Conservation (phyloP, 2,888 invertebrate species). For the Scaeva pyrastri region DNA sequence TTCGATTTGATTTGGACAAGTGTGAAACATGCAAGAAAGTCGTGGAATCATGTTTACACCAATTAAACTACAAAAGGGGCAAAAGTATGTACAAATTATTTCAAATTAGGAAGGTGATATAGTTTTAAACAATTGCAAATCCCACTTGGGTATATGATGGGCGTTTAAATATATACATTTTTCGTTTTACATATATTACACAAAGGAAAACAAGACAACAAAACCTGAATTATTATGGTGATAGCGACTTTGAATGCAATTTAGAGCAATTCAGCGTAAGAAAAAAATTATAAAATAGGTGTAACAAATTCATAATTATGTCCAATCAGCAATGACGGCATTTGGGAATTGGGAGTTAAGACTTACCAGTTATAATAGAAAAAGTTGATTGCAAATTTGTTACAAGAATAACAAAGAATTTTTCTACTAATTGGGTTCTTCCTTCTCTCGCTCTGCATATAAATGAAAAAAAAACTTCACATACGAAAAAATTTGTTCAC, state of each 20-base stretch:
- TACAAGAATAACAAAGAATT: constrained; percentile 15
- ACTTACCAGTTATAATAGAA: constrained; percentile 5
- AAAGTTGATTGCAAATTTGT: not conserved
- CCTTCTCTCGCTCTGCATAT: constrained; percentile 14
- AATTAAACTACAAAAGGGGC: constrained; percentile 34
- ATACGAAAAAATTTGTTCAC: constrained; percentile 14
- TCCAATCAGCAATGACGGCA: constrained; percentile 15
- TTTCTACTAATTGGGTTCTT: constrained; percentile 46
- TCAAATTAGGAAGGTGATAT: constrained; percentile 17
- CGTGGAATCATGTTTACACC: constrained; percentile 46
- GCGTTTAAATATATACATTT: constrained; percentile 50
- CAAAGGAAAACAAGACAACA: constrained; percentile 62
- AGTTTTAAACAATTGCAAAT: constrained; percentile 29
- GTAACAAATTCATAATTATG: constrained; percentile 2
- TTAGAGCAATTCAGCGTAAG: constrained; percentile 19
- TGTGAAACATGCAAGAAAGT: constrained; percentile 59
- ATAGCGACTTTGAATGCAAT: constrained; percentile 35
- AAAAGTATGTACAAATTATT: constrained; percentile 30
- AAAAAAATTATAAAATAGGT: not conserved
- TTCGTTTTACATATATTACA: constrained; percentile 10
- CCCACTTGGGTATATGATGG: constrained; percentile 46
- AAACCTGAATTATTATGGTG: constrained; percentile 44
- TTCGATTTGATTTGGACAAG: constrained; percentile 27
- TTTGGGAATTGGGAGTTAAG: not conserved
- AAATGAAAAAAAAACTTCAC: constrained; percentile 36